These are phyloP conservation scores for Gryllus longicercus DNA, from an alignment of 2,888 invertebrate genomes.

Conservation along the genomic window DNA sequence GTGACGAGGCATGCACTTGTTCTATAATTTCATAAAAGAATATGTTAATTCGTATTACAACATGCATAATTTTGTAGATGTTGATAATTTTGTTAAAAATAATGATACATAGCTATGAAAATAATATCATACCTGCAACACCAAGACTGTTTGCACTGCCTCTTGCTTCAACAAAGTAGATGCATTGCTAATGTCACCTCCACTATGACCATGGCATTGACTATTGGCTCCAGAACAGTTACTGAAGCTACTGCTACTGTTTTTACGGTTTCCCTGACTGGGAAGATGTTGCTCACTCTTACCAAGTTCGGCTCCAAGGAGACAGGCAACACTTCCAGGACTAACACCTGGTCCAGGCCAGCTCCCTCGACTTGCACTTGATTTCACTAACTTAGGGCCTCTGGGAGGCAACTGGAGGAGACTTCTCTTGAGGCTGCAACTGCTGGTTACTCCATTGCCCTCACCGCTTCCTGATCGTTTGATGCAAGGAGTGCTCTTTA, in stretches of 20 bases:
- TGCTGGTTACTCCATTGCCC: too few species aligned
- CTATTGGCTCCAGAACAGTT: constrained; percentile 28
- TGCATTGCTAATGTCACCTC: constrained; percentile 44
- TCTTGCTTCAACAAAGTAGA: constrained; percentile 45
- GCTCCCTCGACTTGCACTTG: constrained; percentile 74
- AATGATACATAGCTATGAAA: too few species aligned
- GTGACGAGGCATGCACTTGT: too few species aligned
- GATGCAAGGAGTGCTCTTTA: too few species aligned
- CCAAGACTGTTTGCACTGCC: constrained; percentile 45
- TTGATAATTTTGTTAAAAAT: constrained; percentile 44
- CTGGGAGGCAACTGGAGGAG: too few species aligned
- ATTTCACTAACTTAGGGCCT: constrained; percentile 71
- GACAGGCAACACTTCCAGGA: constrained; percentile 36
- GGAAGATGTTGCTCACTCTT: constrained; percentile 68
- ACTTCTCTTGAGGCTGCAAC: too few species aligned
- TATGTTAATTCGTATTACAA: too few species aligned
- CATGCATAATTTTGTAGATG: too few species aligned
- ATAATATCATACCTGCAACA: not conserved
- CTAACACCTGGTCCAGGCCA: constrained; percentile 76
- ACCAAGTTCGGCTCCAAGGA: constrained; percentile 65
- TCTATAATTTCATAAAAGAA: too few species aligned
- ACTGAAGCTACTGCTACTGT: constrained; percentile 42
- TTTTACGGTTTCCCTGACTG: constrained; percentile 35
- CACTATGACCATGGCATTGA: constrained; percentile 46
- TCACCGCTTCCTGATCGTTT: too few species aligned